Percentiles rank a stretch among this genome's conserved stretches.
Conservation (phyloP, 2,113 vertebrate genomes). For the Burhinus bistriatus region DNA sequence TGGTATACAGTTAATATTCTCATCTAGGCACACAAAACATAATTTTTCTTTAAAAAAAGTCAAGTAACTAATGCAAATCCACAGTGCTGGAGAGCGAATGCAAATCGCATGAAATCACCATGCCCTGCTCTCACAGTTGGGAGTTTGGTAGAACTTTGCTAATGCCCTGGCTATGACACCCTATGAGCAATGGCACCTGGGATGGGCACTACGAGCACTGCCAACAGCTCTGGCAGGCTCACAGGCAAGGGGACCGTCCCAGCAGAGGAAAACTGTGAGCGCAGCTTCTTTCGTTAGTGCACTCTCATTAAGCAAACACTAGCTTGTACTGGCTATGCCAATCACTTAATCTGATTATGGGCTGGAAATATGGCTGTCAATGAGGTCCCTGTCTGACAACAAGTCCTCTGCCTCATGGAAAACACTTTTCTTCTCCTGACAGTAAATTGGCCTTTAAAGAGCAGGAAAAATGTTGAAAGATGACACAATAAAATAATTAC, state of each 20-base stretch:
- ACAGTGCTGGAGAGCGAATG: neutral
- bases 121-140: neutral
- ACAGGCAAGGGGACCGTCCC: rapidly evolving
- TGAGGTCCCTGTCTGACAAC: neutral
- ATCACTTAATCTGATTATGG: neutral
- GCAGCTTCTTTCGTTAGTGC: neutral
- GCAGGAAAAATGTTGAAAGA: neutral
- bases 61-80: neutral
- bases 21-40: neutral
- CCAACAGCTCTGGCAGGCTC: neutral
- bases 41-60: neutral
- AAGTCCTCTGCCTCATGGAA: neutral
- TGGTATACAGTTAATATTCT: neutral
- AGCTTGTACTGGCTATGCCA: neutral
- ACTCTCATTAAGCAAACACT: neutral
- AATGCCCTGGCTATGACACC: neutral
- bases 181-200: rapidly evolving
- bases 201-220: neutral
- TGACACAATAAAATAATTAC: neutral
- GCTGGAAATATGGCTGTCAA: neutral
- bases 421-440: neutral
- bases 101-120: neutral
- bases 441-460: neutral
- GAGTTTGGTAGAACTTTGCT: neutral
- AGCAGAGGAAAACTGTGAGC: neutral